Percentiles rank a stretch among this genome's conserved stretches.
Conservation (phyloP, 2,888 invertebrate genomes). For the Heteromyza rotundicornis region DNA sequence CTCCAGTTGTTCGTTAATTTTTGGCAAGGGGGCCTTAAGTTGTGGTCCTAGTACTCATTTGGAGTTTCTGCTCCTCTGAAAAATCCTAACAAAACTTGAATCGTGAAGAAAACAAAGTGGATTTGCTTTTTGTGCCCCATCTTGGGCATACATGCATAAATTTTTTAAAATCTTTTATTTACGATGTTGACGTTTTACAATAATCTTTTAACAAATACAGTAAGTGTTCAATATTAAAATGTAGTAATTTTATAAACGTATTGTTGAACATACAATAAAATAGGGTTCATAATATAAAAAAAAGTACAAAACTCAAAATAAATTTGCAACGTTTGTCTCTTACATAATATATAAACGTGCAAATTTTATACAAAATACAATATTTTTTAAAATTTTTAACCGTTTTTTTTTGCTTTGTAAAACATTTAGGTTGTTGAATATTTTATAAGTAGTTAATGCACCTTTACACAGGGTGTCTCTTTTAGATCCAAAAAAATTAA, state of each 20-base stretch:
- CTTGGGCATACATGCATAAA: background rate
- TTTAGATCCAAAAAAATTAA: too few relatives aligned
- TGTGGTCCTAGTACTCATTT: too few relatives aligned
- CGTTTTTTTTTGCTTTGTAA: constrained; percentile 6
- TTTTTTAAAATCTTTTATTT: background rate
- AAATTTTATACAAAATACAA: constrained; percentile 19
- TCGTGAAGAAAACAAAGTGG: too few relatives aligned
- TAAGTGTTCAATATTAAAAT: background rate
- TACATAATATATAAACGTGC: constrained; percentile 22
- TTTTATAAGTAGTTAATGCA: too few relatives aligned
- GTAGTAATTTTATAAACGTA: constrained; percentile 17
- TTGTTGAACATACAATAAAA: constrained; percentile 10
- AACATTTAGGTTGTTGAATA: background rate
- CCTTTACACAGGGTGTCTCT: too few relatives aligned
- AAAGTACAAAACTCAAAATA: constrained; percentile 13
- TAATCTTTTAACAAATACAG: background rate
- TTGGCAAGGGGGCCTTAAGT: too few relatives aligned
- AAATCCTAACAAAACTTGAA: too few relatives aligned
- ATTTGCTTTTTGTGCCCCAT: background rate
- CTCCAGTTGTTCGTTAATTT: too few relatives aligned
- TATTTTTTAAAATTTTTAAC: too few relatives aligned
- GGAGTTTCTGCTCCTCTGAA: too few relatives aligned
- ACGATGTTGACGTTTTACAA: background rate
- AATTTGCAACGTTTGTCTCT: constrained; percentile 18
- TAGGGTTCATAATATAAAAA: constrained; percentile 18